Base-by-base conservation (phyloP, 2,888 invertebrate genomes). In the Apocheima hispidaria region DNA sequence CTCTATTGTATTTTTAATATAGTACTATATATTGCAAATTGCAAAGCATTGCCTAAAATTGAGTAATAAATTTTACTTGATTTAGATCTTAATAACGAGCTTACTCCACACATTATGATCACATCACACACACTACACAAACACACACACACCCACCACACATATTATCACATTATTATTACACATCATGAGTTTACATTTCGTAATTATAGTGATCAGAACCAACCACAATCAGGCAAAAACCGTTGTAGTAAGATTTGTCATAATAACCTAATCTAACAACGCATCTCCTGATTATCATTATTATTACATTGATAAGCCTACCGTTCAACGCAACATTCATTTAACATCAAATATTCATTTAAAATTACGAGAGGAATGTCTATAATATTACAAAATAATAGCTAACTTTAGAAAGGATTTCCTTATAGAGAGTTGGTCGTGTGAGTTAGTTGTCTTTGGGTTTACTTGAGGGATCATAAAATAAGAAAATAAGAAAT, bases 281-380 rank as follows among this genome's bases (percentile, higher is more conserved):
- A 7, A 28, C n/a, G n/a, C n/a, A n/a, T n/a, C n/a, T n/a, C n/a
- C n/a, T n/a, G 28, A 28, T 28, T 28, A 28, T 5, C 12, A 12
- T 4, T 33, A 4, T 33, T 35, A 14, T 35, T 5, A 1, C 6
- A 1, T 14, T n/a, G 14, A n/a, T n/a, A 6, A 3, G 1, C 10
- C 3, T 9, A 9, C 6, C 16, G 4, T 12, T 38, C 9, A 9
- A 10, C 10, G 3, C 6, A 9, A 14, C 4, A 16, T 16, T 16
- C 26, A 14, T 44, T 14, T 30, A 3, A 6, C 30, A 46, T 46
- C 20, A 33, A 46, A 46, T 33, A 46, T 30, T 46, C 9, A 46
- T 30, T 2, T n/a, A 16, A 44, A 44, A 16, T 28, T 28, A 44
- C 16, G 26, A 44, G 30, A 33, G 18, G 30, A 30, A 20, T 28